Conservation (phyloP, 2,888 invertebrate genomes). For the Rapana venosa region DNA sequence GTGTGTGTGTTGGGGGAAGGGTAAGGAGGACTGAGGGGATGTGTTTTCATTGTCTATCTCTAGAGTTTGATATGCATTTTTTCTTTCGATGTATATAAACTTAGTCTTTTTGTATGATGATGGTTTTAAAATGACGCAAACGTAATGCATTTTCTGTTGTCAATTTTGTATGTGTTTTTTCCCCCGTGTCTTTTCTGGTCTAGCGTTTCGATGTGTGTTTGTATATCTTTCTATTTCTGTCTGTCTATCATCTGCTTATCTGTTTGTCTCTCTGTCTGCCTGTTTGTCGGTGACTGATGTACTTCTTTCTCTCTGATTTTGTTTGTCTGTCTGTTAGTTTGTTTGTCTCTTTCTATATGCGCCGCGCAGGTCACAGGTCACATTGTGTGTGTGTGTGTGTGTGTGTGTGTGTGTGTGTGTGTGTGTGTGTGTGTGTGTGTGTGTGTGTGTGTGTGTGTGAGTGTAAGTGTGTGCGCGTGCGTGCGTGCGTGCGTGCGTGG, state of each 20-base stretch:
- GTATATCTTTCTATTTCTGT: not conserved
- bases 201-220: too few relatives aligned
- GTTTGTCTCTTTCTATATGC: not conserved
- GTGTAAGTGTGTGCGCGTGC: not conserved
- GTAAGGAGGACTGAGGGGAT: not conserved
- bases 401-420: constrained; percentile 1
- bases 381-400: not conserved
- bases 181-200: too few relatives aligned
- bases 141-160: too few relatives aligned
- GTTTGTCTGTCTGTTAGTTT: not conserved
- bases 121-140: too few relatives aligned
- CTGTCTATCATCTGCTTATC: not conserved
- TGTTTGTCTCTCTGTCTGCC: constrained; percentile 1
- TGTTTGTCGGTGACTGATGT: not conserved
- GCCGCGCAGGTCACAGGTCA: not conserved
- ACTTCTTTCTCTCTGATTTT: not conserved
- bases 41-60: not conserved
- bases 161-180: too few relatives aligned
- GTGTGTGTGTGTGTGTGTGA: constrained; percentile 25
- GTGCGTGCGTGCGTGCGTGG: not conserved
- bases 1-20: not conserved
- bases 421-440: constrained; percentile 15
- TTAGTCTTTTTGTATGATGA: not conserved
- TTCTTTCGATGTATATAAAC: not conserved
- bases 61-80: too few relatives aligned